Conservation (phyloP, 1,140 invertebrate genomes). For the Temnothorax curvispinosus region DNA sequence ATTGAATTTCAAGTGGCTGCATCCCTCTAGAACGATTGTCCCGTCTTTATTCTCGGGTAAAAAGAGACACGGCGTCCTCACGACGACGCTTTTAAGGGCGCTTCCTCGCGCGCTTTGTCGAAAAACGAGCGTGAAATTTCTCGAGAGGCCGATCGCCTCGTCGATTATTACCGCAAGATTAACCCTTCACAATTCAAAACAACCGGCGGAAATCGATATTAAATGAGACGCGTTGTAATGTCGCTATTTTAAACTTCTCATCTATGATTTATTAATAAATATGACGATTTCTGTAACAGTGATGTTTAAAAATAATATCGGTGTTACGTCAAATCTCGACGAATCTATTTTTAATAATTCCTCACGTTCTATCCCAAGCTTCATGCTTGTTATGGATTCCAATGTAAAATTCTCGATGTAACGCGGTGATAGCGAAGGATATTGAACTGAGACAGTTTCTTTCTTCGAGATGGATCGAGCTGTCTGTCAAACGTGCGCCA, state of each 20-base stretch:
- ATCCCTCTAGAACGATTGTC: constrained; percentile 83
- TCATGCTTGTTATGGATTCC: neutral
- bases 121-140: constrained; percentile 54
- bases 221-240: neutral
- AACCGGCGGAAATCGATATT: neutral
- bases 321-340: neutral
- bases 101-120: constrained; percentile 29
- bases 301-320: constrained; percentile 4
- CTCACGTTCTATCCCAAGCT: neutral
- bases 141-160: neutral
- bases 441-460: neutral
- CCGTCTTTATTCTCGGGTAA: constrained; percentile 80
- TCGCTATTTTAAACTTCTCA: neutral
- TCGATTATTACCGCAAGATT: constrained; percentile 25
- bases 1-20: constrained; percentile 86
- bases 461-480: neutral
- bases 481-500: neutral
- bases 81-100: constrained; percentile 65
- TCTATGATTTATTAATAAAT: neutral
- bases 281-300: neutral
- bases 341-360: neutral
- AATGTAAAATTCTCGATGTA: constrained; percentile 23
- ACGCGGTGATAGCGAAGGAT: neutral
- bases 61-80: constrained; percentile 64
- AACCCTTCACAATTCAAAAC: constrained; percentile 2